Evolutionary conservation across 2,113 vertebrate species (phyloP), one percentile per base, ranked within the genome.

Genomic region (Sterrhoptilus dennistouni): DNA sequence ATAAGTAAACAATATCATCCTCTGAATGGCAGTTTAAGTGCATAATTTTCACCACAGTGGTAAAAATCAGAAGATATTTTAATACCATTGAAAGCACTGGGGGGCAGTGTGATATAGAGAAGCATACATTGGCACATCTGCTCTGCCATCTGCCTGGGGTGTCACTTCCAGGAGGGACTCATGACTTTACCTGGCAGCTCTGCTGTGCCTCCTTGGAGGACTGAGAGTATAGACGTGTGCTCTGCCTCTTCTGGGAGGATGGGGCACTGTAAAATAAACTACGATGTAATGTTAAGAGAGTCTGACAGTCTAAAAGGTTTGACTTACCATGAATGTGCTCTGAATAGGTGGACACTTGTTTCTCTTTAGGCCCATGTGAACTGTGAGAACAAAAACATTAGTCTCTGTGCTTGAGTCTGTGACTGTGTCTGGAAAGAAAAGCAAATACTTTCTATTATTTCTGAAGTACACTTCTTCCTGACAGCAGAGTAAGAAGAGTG

Each of bases 61-160:
- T 76, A 27, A 78, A 79, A 80, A 53, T 23, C 14, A 27, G 27
- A 85, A 88, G 27, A 6, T 63, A 83, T 40, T 82, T 95, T 29
- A 65, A 61, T 35, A 31, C 9, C 15, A 21, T 24, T 70, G 86
- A 28, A 54, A 90, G 68, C 92, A 92, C 91, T 77, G 87, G 91
- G 22, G 63, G 87, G 70, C 61, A 95, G 66, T 77, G 64, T 88
- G 59, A 90, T 88, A 49, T 66, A 93, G 87, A 54, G 74, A 85
- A 79, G 87, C 13, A 14, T 14, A 14, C 0, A 0, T 2, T 25
- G 70, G 19, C 2, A 2, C 16, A 40, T 14, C 6, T 0, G 3
- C 15, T 36, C 61, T 69, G 21, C n/a, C 45, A 38, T 83, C 70
- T 0, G 2, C 36, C n/a, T 16, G 6, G 28, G 36, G 11, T 81